Percentiles rank a stretch among this genome's conserved stretches.
These are phyloP conservation scores for Eutolmus rufibarbis DNA, from an alignment of 2,888 invertebrate genomes.

Conservation along the genomic window DNA sequence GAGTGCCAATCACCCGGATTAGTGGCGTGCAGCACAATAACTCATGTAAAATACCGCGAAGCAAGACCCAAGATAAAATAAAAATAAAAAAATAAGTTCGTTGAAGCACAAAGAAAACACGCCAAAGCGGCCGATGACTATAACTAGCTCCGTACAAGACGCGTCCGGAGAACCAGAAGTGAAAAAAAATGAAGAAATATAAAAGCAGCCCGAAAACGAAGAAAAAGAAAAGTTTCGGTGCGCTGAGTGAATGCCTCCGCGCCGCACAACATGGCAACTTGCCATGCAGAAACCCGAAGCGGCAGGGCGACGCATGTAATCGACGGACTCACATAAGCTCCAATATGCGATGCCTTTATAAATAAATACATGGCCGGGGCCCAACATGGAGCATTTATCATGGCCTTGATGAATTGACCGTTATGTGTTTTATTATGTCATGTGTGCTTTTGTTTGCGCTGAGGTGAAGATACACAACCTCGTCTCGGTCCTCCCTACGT, in stretches of 20 bases:
- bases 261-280: not conserved
- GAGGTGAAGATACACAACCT: not conserved
- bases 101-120: not conserved
- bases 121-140: not conserved
- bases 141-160: not conserved
- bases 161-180: not conserved
- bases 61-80: not conserved
- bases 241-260: not conserved
- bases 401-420: conserved; percentile 39
- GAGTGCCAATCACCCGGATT: conserved; percentile 7
- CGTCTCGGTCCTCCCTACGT: not conserved
- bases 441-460: not conserved
- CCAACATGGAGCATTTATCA: conserved; percentile 30
- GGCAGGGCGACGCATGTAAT: not conserved
- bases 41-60: not conserved
- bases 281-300: not conserved
- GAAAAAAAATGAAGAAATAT: not conserved
- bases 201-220: not conserved
- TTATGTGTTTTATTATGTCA: conserved; percentile 38
- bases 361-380: conserved; percentile 3
- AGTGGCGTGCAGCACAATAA: not conserved
- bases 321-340: not conserved
- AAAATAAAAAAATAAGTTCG: not conserved
- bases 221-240: not conserved
- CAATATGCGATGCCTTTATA: not conserved